These are phyloP conservation scores for Drosophila littoralis DNA, from an alignment of 1,140 invertebrate species.

Conservation along the genomic window DNA sequence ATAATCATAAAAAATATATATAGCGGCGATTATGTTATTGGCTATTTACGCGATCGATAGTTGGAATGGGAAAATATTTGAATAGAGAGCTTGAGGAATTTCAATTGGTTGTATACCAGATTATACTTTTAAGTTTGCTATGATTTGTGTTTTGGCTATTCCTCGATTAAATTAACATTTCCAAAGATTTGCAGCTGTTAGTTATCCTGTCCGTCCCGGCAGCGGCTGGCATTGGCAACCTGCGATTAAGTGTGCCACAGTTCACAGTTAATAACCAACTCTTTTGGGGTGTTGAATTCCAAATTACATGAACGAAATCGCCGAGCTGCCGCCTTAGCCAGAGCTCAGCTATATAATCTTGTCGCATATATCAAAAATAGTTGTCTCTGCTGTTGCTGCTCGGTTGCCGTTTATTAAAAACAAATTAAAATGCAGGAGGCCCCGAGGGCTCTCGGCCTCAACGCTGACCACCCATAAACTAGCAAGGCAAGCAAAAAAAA, in stretches of 20 bases:
- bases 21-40: slow-evolving; percentile 6
- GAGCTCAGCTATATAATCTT: slow-evolving; percentile 62
- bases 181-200: slow-evolving; percentile 34
- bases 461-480: slow-evolving; percentile 78
- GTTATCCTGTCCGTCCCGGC: slow-evolving; percentile 30
- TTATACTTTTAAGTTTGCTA: slow-evolving; percentile 2
- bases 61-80: neutral
- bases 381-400: slow-evolving; percentile 31
- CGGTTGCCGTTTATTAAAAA: slow-evolving; percentile 74
- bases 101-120: neutral
- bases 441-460: slow-evolving; percentile 73
- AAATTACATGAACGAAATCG: slow-evolving; percentile 65
- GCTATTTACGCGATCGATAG: slow-evolving; percentile 14
- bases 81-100: neutral
- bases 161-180: slow-evolving; percentile 44
- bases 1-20: slow-evolving; percentile 10
- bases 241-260: slow-evolving; percentile 57
- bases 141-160: slow-evolving; percentile 14
- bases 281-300: slow-evolving; percentile 75
- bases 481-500: slow-evolving; percentile 31
- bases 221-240: slow-evolving; percentile 59
- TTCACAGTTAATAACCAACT: slow-evolving; percentile 55
- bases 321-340: slow-evolving; percentile 45
- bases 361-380: slow-evolving; percentile 69
- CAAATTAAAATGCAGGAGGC: slow-evolving; percentile 72